A percentile compares a stretch with the other conserved stretches of the same genome.
phyloP scores from a whole-genome alignment of 2,888 invertebrate species.

The Empis stercorea region DNA sequence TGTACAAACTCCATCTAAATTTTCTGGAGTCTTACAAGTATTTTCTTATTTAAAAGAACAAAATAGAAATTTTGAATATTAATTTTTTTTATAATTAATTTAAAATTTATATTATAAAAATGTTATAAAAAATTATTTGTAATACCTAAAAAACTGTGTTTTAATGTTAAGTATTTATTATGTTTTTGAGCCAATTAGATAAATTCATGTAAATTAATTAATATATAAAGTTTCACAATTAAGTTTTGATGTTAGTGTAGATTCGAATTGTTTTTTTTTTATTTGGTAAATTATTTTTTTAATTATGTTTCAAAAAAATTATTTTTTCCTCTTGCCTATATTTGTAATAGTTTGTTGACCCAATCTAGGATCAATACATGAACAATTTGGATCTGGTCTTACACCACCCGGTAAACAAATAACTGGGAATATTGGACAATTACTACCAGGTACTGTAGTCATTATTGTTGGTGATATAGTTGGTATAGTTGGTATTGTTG shows the following conservation, averaged over 20 bases:
- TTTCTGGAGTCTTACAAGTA: constrained; percentile 40
- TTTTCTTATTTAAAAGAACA: constrained; percentile 19
- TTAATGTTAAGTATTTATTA: background rate
- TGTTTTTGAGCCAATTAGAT: background rate
- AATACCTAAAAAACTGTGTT: background rate
- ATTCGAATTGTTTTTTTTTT: background rate
- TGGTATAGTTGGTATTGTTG: constrained; percentile 8
- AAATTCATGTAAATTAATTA: background rate
- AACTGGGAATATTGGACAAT: constrained; percentile 24
- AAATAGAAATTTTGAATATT: no score
- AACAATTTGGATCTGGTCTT: constrained; percentile 27
- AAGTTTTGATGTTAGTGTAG: background rate
- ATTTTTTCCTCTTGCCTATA: constrained; percentile 7
- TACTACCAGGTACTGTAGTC: background rate
- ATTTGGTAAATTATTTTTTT: background rate
- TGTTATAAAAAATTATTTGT: no score
- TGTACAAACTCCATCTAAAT: constrained; percentile 41
- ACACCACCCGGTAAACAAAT: constrained; percentile 26
- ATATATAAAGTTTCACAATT: background rate
- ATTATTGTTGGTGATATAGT: constrained; percentile 12
- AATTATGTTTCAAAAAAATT: background rate
- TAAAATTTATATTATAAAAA: no score
- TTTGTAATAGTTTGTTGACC: constrained; percentile 4
- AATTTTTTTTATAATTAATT: no score
- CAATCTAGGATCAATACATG: constrained; percentile 31